These are phyloP conservation scores for Apamea epomidion DNA, from an alignment of 2,888 invertebrate genomes.

Conservation along the genomic window DNA sequence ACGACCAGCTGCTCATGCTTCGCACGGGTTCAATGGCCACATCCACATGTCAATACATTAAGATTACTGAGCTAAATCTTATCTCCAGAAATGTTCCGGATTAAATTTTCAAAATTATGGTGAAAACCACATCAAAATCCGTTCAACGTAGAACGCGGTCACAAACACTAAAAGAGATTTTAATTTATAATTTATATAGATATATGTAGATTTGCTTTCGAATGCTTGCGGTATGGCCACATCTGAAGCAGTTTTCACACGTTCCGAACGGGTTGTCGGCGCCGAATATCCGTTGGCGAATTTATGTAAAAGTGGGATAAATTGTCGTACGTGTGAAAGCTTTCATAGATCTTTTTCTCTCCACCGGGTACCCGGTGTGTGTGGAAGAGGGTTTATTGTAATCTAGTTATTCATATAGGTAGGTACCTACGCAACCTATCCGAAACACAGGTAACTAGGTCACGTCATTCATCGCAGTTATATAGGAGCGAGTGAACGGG, in stretches of 20 bases:
- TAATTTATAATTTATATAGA: too few species aligned
- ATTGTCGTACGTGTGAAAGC: slow-evolving; percentile 1
- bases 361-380: neutral
- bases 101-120: too few species aligned
- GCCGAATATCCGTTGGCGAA: neutral
- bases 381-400: slow-evolving; percentile 25
- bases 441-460: slow-evolving; percentile 56
- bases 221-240: neutral
- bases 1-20: too few species aligned
- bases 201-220: too few species aligned
- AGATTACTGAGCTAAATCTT: too few species aligned
- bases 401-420: slow-evolving; percentile 11
- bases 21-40: too few species aligned
- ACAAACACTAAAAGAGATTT: too few species aligned
- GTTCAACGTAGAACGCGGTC: too few species aligned
- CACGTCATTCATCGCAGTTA: slow-evolving; percentile 43
- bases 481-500: slow-evolving; percentile 28
- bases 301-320: slow-evolving; percentile 12
- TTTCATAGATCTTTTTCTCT: slow-evolving; percentile 13
- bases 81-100: too few species aligned
- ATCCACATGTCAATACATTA: too few species aligned
- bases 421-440: slow-evolving; percentile 1
- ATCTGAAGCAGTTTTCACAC: neutral
- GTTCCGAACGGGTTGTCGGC: neutral
- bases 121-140: too few species aligned